These are phyloP conservation scores for Dicranocentrus wangi DNA, from an alignment of 2,888 invertebrate genomes.

Conservation along the genomic window DNA sequence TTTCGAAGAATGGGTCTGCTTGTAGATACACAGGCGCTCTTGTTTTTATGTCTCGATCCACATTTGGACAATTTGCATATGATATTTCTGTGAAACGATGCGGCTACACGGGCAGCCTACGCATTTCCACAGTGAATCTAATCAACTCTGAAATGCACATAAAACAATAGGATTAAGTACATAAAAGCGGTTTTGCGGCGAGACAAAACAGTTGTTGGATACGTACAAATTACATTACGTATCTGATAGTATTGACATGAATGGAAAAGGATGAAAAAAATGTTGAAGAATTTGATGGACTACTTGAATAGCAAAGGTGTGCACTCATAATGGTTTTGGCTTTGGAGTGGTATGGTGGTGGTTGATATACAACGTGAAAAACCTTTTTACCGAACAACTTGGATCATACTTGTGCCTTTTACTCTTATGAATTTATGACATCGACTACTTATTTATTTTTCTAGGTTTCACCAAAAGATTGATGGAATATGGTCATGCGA, in stretches of 20 bases:
- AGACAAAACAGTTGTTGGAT: constrained; percentile 3
- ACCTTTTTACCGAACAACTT: constrained; percentile 8
- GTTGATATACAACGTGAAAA: background rate
- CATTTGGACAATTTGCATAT: constrained; percentile 57
- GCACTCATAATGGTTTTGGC: too few species aligned
- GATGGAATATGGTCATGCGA: constrained; percentile 67
- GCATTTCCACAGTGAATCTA: constrained; percentile 48
- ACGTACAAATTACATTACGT: background rate
- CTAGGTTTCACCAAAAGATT: constrained; percentile 66
- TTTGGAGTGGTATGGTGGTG: too few species aligned
- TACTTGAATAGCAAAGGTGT: background rate
- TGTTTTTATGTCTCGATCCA: constrained; percentile 49
- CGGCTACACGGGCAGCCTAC: constrained; percentile 32
- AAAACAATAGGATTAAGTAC: constrained; percentile 12
- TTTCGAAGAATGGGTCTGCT: constrained; percentile 25
- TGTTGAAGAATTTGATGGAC: too few species aligned
- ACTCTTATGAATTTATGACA: constrained; percentile 47
- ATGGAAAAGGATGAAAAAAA: too few species aligned
- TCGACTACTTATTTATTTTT: constrained; percentile 65
- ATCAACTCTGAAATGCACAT: constrained; percentile 27
- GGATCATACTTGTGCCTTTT: constrained; percentile 15
- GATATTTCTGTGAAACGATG: constrained; percentile 38
- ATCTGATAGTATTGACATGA: too few species aligned
- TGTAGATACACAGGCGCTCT: background rate
- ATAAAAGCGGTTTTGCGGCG: constrained; percentile 8